Conservation (phyloP, 2,113 vertebrate genomes). For the Papio anubis region DNA sequence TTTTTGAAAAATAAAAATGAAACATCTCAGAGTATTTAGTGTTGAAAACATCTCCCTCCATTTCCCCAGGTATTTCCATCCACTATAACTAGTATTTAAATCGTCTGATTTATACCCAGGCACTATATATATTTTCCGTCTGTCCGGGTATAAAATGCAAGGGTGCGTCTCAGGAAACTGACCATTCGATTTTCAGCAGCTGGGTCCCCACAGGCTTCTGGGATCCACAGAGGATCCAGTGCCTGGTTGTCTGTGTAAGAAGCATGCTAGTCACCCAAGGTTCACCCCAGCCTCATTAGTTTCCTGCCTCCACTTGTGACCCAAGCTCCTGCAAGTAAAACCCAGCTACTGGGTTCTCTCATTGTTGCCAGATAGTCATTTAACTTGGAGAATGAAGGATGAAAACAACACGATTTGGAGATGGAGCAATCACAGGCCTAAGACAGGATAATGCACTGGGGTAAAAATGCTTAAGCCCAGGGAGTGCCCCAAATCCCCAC, state of each 20-base stretch:
- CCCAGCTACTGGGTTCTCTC: background rate
- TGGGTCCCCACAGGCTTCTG: background rate
- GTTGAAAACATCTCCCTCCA: background rate
- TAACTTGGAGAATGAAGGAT: background rate
- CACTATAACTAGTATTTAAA: background rate
- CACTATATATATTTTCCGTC: background rate
- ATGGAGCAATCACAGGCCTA: rapidly evolving
- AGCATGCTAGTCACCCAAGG: background rate
- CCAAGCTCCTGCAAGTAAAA: background rate
- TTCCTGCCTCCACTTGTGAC: background rate
- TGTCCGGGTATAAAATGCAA: background rate
- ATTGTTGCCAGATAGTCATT: background rate
- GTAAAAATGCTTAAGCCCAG: background rate
- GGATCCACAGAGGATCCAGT: background rate
- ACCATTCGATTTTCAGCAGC: background rate
- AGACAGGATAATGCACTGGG: background rate
- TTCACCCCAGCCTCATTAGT: background rate
- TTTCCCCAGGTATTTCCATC: background rate
- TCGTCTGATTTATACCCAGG: too few relatives aligned
- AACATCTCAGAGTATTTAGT: background rate
- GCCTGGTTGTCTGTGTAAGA: background rate
- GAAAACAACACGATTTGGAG: background rate
- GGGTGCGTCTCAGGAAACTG: background rate
- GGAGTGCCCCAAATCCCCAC: background rate
- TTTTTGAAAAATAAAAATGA: background rate